Conservation (phyloP, 2,888 invertebrate species). For the Digitonthophagus gazella region DNA sequence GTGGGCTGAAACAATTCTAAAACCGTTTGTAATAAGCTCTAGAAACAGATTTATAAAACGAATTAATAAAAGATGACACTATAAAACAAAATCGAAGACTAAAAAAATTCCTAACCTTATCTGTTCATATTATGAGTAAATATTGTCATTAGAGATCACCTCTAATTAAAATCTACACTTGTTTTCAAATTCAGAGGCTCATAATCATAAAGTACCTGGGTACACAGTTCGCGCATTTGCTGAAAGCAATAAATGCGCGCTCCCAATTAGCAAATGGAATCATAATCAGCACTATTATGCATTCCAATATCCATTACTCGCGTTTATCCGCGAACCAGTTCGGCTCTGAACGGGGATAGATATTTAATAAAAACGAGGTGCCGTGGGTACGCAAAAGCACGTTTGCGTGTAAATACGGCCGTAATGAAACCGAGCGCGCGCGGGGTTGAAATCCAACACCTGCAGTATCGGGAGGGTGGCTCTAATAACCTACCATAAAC, state of each 20-base stretch:
- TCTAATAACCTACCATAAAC: not conserved
- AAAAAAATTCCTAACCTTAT: too few species aligned
- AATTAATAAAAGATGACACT: too few species aligned
- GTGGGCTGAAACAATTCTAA: too few species aligned
- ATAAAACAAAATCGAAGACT: too few species aligned
- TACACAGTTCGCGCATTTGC: not conserved
- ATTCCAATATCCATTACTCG: conserved; percentile 17
- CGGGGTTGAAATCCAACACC: conserved; percentile 22
- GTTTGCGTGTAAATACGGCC: conserved; percentile 48
- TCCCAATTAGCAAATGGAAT: conserved; percentile 17
- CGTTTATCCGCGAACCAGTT: conserved; percentile 4
- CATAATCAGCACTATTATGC: conserved; percentile 15
- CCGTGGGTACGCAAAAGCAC: conserved; percentile 39
- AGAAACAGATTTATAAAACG: too few species aligned
- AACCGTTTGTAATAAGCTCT: too few species aligned
- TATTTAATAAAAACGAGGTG: conserved; percentile 13
- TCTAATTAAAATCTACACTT: not conserved
- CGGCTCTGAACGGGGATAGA: not conserved
- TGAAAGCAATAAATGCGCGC: conserved; percentile 12
- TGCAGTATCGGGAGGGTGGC: conserved; percentile 21
- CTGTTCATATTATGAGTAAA: too few species aligned
- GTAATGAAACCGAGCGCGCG: conserved; percentile 44
- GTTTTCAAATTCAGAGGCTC: not conserved
- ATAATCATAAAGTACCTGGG: not conserved
- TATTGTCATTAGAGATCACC: too few species aligned